Evolutionary conservation across 2,888 invertebrate genomes (phyloP).

Genomic region (Petrolisthes manimaculis): DNA sequence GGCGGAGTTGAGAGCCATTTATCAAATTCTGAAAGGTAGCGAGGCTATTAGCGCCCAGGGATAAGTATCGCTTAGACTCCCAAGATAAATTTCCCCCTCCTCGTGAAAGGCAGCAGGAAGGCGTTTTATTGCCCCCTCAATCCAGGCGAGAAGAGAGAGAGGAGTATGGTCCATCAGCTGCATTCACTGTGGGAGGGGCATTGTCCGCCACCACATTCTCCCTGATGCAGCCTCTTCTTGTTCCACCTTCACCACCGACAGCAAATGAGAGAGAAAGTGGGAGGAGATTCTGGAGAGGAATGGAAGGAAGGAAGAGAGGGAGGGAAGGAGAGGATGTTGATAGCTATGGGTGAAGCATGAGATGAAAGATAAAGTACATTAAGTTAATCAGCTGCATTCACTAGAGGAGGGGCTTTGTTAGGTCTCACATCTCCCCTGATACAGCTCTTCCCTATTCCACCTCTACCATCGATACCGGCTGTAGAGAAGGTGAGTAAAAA

Average conservation of each 20-base stretch:
- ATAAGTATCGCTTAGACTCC: conserved; percentile 41
- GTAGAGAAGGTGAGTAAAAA: neutral
- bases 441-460: neutral
- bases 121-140: conserved; percentile 23
- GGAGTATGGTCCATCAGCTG: conserved; percentile 23
- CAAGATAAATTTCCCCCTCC: conserved; percentile 23
- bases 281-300: neutral
- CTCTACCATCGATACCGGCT: too few relatives aligned
- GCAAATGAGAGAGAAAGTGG: neutral
- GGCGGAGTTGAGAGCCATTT: conserved; percentile 19
- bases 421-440: neutral
- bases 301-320: neutral
- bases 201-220: neutral
- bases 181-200: neutral
- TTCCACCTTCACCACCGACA: neutral
- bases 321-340: neutral
- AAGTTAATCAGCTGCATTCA: conserved; percentile 27
- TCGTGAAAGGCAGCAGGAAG: conserved; percentile 30
- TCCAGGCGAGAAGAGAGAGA: conserved; percentile 11
- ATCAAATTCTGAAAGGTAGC: conserved; percentile 43
- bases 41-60: conserved; percentile 33
- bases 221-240: too few relatives aligned
- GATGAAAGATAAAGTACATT: too few relatives aligned
- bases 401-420: conserved; percentile 7
- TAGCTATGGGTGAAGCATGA: too few relatives aligned